Evolutionary conservation across 30 jellyfish, hydroid and myxozoan genomes (phyloP).

Genomic region (Mastigias papua): DNA sequence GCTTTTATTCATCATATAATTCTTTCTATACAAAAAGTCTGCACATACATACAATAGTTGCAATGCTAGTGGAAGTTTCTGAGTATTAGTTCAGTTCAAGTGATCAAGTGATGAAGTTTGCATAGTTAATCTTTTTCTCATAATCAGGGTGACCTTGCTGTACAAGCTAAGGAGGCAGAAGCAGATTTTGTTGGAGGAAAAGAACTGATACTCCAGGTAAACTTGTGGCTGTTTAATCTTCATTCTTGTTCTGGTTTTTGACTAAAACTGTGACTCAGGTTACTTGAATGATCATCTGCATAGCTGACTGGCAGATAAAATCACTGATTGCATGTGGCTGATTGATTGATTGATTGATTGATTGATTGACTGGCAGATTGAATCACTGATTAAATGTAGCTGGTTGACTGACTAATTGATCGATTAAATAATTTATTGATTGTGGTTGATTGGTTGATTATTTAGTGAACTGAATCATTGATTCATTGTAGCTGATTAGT

Average conservation of each 20-base stretch:
- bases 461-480: neutral
- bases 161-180: conserved; percentile 63
- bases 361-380: neutral
- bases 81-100: no score
- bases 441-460: neutral
- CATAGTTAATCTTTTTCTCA: neutral
- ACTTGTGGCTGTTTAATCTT: neutral
- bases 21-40: neutral
- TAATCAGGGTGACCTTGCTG: conserved; percentile 75
- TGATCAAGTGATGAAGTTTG: no score
- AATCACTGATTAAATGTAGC: neutral
- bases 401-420: neutral
- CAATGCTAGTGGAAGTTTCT: no score
- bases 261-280: no score
- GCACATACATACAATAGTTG: no score
- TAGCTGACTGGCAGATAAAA: no score
- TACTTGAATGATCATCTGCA: no score
- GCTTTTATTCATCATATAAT: neutral
- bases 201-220: conserved; percentile 79
- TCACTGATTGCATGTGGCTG: no score
- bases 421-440: neutral
- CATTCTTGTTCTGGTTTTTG: no score
- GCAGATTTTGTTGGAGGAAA: conserved; percentile 89
- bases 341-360: neutral
- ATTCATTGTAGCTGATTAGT: neutral